These are phyloP conservation scores for Acipenser ruthenus DNA, from an alignment of 2,797 vertebrate genomes.

Conservation along the genomic window DNA sequence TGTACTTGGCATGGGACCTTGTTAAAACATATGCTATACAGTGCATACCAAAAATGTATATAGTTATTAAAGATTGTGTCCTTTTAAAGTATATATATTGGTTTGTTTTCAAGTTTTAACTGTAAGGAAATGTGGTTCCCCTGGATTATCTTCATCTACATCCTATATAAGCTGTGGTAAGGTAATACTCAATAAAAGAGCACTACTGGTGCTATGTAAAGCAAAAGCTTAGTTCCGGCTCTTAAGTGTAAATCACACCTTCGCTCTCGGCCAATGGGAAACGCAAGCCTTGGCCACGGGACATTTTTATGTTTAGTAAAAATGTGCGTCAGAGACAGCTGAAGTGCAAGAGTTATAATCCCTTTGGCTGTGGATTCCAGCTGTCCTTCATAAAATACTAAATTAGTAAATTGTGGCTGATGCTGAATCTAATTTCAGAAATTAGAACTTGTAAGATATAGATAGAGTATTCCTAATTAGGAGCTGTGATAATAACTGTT, in stretches of 20 bases:
- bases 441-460: neutral
- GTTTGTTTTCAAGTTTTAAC: too few species aligned
- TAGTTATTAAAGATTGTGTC: too few species aligned
- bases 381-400: slow-evolving; percentile 6
- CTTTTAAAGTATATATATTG: too few species aligned
- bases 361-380: neutral
- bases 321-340: slow-evolving; percentile 30
- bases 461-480: slow-evolving; percentile 7
- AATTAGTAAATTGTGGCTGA: neutral
- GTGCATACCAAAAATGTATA: too few species aligned
- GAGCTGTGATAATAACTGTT: neutral
- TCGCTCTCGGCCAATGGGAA: neutral
- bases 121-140: too few species aligned
- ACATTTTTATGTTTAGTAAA: slow-evolving; percentile 22
- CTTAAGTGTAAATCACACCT: neutral
- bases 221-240: neutral
- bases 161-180: neutral
- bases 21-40: too few species aligned
- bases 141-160: neutral
- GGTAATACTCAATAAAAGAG: neutral
- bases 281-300: slow-evolving; percentile 7
- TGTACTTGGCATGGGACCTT: neutral
- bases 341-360: slow-evolving; percentile 3
- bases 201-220: neutral
- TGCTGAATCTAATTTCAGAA: slow-evolving; percentile 2